A percentile compares a stretch with the other conserved stretches of the same genome.
Conservation (phyloP, 2,888 invertebrate genomes). For the Gerosis bhagava region DNA sequence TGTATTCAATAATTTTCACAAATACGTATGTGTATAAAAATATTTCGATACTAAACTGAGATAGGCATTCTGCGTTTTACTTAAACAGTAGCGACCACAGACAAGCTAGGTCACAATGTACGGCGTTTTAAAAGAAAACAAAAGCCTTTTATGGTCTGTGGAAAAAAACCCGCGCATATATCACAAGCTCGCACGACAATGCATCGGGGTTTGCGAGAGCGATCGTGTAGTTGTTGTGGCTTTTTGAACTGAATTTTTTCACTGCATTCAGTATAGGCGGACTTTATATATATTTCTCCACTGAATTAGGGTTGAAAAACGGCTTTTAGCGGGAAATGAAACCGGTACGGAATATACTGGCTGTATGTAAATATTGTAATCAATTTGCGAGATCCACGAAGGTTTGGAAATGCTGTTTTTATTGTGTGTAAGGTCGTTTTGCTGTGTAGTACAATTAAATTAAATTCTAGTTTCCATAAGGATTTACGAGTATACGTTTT, state of each 20-base stretch:
- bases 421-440: no score
- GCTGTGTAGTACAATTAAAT: no score
- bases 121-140: slow-evolving; percentile 33
- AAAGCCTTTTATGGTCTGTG: slow-evolving; percentile 36
- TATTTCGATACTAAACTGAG: no score
- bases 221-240: slow-evolving; percentile 56
- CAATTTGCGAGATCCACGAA: slow-evolving; percentile 16
- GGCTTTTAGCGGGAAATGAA: slow-evolving; percentile 17
- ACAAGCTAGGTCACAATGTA: slow-evolving; percentile 41
- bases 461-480: no score
- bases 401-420: slow-evolving; percentile 5
- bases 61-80: slow-evolving; percentile 27
- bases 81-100: slow-evolving; percentile 39
- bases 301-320: slow-evolving; percentile 53
- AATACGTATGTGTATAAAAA: no score
- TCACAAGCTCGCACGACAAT: slow-evolving; percentile 59
- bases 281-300: slow-evolving; percentile 62
- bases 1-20: no score
- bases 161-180: slow-evolving; percentile 45
- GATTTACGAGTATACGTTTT: no score
- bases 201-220: slow-evolving; percentile 56
- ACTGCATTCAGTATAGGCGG: slow-evolving; percentile 64
- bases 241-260: slow-evolving; percentile 79
- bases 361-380: slow-evolving; percentile 14
- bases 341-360: slow-evolving; percentile 13